Evolutionary conservation across 2,113 vertebrate species (phyloP).

Genomic region (Entomyzon cyanotis): DNA sequence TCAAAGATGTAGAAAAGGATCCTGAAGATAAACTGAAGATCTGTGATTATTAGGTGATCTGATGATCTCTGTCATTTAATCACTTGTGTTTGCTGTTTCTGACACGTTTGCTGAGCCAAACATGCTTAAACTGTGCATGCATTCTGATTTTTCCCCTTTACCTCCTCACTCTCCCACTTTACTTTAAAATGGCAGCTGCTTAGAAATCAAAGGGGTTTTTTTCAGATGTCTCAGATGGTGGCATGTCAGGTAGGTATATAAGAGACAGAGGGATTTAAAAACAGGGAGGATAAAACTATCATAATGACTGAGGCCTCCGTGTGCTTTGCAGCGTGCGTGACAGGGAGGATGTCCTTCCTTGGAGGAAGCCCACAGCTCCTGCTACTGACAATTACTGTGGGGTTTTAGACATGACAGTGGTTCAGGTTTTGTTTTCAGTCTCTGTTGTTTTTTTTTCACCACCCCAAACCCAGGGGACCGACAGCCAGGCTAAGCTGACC

Average conservation of each 20-base stretch:
- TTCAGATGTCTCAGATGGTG: not conserved
- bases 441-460: not conserved
- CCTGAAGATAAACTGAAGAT: not conserved
- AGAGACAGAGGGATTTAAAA: not conserved
- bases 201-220: constrained; percentile 4
- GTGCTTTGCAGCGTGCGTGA: not conserved
- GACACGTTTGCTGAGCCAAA: not conserved
- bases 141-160: not conserved
- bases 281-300: not conserved
- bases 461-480: not conserved
- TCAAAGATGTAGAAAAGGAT: not conserved
- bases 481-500: not conserved
- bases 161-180: not conserved
- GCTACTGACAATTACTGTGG: not conserved
- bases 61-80: not conserved
- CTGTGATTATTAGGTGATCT: not conserved
- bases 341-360: not conserved
- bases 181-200: constrained; percentile 5
- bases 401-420: not conserved
- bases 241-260: not conserved
- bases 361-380: not conserved
- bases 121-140: not conserved
- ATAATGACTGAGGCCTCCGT: not conserved
- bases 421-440: not conserved
- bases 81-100: not conserved